Evolutionary conservation across 2,797 vertebrate species (phyloP).

Genomic region (Sebastes diaconus): DNA sequence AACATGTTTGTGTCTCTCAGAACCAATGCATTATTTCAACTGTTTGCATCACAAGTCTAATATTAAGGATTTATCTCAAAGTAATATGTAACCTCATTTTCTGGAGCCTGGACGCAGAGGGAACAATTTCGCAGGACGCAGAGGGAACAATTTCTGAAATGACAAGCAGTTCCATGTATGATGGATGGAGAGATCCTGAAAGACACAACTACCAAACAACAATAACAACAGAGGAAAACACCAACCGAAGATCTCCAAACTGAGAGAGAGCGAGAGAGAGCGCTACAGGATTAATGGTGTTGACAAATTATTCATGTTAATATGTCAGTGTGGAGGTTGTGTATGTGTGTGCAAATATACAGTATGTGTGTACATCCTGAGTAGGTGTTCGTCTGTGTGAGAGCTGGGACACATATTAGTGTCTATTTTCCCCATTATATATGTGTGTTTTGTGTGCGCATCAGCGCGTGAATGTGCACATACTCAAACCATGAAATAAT

Average conservation of each 20-base stretch:
- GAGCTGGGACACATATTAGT: not conserved
- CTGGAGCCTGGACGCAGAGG: not conserved
- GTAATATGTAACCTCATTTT: constrained; percentile 10
- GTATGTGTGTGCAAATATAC: not conserved
- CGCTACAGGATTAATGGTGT: constrained; percentile 20
- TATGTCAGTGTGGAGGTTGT: constrained; percentile 11
- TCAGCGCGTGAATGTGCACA: constrained; percentile 5
- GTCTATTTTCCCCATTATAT: not conserved
- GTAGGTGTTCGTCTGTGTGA: not conserved
- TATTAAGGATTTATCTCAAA: not conserved
- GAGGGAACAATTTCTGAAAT: constrained; percentile 17
- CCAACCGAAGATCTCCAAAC: not conserved
- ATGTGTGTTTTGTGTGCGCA: not conserved
- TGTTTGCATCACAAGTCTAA: not conserved
- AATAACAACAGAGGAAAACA: constrained; percentile 1
- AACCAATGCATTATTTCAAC: not conserved
- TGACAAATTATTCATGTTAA: constrained; percentile 31
- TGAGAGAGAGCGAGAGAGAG: not conserved
- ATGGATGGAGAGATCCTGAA: constrained; percentile 26
- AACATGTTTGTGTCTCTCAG: not conserved
- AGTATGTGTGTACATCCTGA: not conserved
- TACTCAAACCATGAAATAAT: constrained; percentile 64
- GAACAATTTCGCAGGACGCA: constrained; percentile 11
- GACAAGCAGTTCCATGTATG: constrained; percentile 7
- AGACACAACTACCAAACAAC: constrained; percentile 26